Percentiles rank a stretch among this genome's conserved stretches.
These are phyloP conservation scores for Nipponia nippon DNA, from an alignment of 2,113 vertebrate species.

Conservation along the genomic window DNA sequence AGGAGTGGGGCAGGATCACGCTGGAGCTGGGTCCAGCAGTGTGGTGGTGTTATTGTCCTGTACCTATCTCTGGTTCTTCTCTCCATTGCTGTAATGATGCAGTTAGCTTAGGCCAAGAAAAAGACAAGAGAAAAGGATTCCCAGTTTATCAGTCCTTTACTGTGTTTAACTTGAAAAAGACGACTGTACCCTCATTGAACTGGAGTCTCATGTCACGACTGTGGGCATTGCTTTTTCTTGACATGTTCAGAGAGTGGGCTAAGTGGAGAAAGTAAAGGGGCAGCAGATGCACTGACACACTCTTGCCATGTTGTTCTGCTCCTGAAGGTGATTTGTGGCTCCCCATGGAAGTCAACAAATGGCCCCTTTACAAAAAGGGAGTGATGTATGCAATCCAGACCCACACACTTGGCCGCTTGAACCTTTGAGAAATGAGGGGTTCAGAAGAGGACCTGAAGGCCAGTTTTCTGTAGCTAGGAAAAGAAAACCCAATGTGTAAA, in stretches of 20 bases:
- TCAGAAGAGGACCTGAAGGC: neutral
- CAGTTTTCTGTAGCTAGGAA: neutral
- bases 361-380: neutral
- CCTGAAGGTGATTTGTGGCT: neutral
- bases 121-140: neutral
- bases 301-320: neutral
- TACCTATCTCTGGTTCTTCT: neutral
- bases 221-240: neutral
- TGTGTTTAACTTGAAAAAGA: neutral
- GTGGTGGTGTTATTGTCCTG: neutral
- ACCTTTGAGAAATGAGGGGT: neutral
- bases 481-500: neutral
- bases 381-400: neutral
- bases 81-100: neutral
- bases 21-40: neutral
- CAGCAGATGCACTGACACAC: neutral
- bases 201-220: neutral
- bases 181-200: fast-evolving
- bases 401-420: neutral
- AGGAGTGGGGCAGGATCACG: neutral
- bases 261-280: neutral
- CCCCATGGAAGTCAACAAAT: neutral
- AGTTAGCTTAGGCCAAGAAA: neutral
- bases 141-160: neutral
- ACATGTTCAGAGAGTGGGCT: neutral